Evolutionary conservation across 2,113 vertebrate species (phyloP).

Genomic region (Trochalopteron elliotii): DNA sequence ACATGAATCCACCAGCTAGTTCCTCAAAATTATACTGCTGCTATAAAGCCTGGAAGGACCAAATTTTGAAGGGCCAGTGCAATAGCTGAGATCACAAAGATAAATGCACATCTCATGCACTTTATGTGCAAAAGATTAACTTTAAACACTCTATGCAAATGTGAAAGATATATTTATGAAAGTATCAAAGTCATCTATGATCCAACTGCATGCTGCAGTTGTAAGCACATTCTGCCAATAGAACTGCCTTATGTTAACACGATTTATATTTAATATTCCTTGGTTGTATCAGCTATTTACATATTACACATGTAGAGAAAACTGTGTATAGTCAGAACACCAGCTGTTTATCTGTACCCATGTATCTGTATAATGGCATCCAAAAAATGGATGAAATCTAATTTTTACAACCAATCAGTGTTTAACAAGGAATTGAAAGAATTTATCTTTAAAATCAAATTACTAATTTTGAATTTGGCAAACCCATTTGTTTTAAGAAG

Average conservation of each 20-base stretch:
- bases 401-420: neutral
- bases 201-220: neutral
- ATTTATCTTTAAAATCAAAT: neutral
- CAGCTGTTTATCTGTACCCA: neutral
- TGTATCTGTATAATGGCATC: neutral
- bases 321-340: neutral
- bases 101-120: neutral
- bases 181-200: neutral
- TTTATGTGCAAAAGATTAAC: neutral
- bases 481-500: neutral
- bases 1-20: neutral
- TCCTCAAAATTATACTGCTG: neutral
- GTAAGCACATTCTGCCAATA: neutral
- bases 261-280: neutral
- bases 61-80: neutral
- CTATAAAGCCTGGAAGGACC: neutral
- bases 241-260: neutral
- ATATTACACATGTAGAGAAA: neutral
- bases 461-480: neutral
- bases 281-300: neutral
- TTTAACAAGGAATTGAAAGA: neutral
- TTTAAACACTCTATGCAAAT: neutral
- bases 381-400: neutral
- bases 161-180: neutral
- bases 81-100: neutral